Conservation (phyloP, 1,140 invertebrate species). For the Drosophila orena region DNA sequence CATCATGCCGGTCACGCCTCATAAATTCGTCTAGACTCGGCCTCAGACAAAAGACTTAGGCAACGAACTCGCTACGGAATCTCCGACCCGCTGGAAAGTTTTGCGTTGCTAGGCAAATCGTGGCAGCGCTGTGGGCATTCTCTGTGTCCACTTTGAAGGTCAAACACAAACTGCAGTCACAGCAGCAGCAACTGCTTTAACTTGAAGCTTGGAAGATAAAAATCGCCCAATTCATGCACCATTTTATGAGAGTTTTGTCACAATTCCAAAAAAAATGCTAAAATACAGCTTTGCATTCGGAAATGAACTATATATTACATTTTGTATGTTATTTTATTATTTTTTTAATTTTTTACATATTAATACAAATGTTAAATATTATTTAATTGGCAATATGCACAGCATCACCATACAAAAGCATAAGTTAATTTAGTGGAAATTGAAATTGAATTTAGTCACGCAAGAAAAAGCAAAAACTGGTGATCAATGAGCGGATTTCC, state of each 20-base stretch:
- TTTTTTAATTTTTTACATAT: neutral
- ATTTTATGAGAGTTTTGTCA: neutral
- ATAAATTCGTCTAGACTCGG: slow-evolving; percentile 50
- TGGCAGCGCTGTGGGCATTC: slow-evolving; percentile 7
- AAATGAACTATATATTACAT: too few species aligned
- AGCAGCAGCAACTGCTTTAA: slow-evolving; percentile 4
- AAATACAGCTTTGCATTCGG: neutral
- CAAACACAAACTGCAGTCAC: slow-evolving; percentile 25
- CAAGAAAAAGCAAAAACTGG: slow-evolving; percentile 11
- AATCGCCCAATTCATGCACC: neutral
- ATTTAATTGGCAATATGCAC: too few species aligned
- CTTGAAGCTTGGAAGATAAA: neutral
- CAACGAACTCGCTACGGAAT: slow-evolving; percentile 69
- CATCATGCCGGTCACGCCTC: slow-evolving; percentile 54
- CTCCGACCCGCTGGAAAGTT: slow-evolving; percentile 39
- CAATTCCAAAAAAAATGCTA: neutral
- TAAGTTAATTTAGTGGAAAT: neutral
- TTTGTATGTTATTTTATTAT: neutral
- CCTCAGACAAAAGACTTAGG: slow-evolving; percentile 76
- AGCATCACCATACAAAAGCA: too few species aligned
- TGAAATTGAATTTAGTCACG: neutral
- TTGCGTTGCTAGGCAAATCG: slow-evolving; percentile 11
- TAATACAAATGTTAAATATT: too few species aligned
- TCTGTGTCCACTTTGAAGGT: slow-evolving; percentile 30
- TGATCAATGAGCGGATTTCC: slow-evolving; percentile 18